Evolutionary conservation across 2,797 vertebrate species (phyloP), one percentile per base, ranked within the genome.

Genomic region (Thalassophryne amazonica): DNA sequence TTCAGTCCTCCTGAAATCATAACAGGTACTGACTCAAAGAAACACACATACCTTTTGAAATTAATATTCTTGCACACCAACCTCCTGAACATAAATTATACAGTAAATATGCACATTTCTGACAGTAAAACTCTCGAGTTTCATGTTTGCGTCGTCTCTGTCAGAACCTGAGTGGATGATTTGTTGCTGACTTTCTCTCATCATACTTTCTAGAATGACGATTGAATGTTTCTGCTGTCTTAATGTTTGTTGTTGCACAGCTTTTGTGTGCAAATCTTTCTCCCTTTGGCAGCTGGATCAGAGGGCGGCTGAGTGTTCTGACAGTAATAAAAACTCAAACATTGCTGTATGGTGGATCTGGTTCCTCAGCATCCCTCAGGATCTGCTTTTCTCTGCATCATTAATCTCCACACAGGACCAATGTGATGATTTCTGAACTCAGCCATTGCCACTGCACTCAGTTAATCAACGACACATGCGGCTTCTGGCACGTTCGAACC

Each of bases 381-480:
- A 73, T 79, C 70, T 84, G 80, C 61, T 73, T 73, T 71, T 51
- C 66, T 37, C 55, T 35, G 48, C 58, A 66, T 73, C 78, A 85
- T 82, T 78, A 70, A 85, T 84, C 57, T 62, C 40, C 60, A 77
- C 69, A 69, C 37, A 39, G 65, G 45, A 50, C 75, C 82, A 81
- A 84, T 81, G 78, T 74, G 77, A 83, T 69, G 70, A 78, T 83
- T 85, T 83, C 80, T 79, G 80, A 81, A 78, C 74, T 75, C 83
- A 87, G 89, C 86, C 80, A 76, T 63, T 76, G 72, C 69, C 85
- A 57, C 64, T 78, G 83, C 69, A 45, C 51, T 40, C 60, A 24
- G 76, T 86, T 89, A 88, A 88, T 88, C 78, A 86, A 56, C 66
- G 79, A 80, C 89, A 88, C 76, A 86, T 89, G 87, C 69, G 51